phyloP scores from a whole-genome alignment of 1,140 invertebrate species.

The Pararge aegeria region DNA sequence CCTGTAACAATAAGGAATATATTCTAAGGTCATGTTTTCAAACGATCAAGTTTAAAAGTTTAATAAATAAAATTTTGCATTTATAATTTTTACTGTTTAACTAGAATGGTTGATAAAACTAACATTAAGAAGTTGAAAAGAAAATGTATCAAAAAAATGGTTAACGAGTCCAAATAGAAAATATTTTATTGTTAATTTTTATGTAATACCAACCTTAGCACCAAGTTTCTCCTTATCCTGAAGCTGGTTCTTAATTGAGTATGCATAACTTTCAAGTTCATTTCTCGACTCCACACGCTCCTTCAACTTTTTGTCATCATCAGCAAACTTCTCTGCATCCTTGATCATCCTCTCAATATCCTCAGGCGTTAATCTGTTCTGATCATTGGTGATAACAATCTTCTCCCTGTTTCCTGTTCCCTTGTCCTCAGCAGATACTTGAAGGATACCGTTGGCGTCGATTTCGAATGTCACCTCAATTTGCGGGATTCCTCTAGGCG shows the following conservation, averaged over 20 bases:
- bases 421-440: conserved; percentile 98
- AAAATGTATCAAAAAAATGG: not conserved
- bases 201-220: conserved; percentile 84
- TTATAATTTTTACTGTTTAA: no score
- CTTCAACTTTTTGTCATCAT: conserved; percentile 99
- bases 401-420: conserved; percentile 99
- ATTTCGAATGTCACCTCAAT: conserved; percentile 99
- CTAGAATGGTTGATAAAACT: no score
- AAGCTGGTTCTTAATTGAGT: conserved; percentile 98
- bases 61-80: no score
- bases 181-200: not conserved
- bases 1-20: conserved; percentile 52
- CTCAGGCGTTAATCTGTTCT: conserved; percentile 97
- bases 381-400: conserved; percentile 99
- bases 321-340: conserved; percentile 98
- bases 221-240: conserved; percentile 99
- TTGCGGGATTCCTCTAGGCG: conserved; percentile 98
- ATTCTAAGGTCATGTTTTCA: not conserved
- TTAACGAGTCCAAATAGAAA: no score
- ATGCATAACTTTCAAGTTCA: conserved; percentile 98
- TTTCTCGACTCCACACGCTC: conserved; percentile 97
- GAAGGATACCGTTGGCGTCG: conserved; percentile 98
- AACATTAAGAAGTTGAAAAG: not conserved
- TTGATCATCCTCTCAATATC: conserved; percentile 99
- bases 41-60: no score